phyloP scores from a whole-genome alignment of 2,797 vertebrate species.

The Hypotaenidia philippensis region DNA sequence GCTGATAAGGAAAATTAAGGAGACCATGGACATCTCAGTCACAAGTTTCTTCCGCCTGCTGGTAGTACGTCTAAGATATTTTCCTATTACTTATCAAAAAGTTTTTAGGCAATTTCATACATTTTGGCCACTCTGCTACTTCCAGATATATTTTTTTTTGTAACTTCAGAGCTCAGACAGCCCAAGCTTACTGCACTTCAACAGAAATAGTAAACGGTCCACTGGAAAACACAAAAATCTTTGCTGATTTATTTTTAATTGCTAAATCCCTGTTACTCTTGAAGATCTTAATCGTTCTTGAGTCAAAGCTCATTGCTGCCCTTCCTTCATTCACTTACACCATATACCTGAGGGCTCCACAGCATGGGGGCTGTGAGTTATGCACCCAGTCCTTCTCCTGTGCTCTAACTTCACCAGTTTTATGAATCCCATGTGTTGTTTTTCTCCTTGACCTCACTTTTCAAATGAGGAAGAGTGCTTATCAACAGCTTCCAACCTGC shows the following conservation, averaged over 20 bases:
- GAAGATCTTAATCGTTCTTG: fast-evolving
- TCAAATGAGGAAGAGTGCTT: not conserved
- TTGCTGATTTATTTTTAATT: not conserved
- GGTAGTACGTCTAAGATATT: not conserved
- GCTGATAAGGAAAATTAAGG: slow-evolving; percentile 18
- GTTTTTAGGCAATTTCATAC: not conserved
- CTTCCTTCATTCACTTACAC: not conserved
- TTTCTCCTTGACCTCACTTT: not conserved
- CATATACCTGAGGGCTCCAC: not conserved
- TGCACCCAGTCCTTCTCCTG: not conserved
- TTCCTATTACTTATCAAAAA: not conserved
- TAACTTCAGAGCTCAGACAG: not conserved
- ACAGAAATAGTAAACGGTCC: not conserved
- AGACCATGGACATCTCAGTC: not conserved
- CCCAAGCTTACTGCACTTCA: not conserved
- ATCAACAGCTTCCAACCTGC: slow-evolving; percentile 18
- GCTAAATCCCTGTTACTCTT: not conserved
- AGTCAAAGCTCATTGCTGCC: not conserved
- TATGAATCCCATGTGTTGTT: not conserved
- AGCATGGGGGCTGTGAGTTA: not conserved
- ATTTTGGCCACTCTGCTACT: not conserved
- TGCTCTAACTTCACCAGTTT: not conserved
- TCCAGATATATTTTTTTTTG: not conserved
- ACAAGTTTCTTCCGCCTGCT: not conserved
- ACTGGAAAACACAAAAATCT: not conserved